Evolutionary conservation across 2,113 vertebrate species (phyloP).

Genomic region (Ivindomyrus marchei): DNA sequence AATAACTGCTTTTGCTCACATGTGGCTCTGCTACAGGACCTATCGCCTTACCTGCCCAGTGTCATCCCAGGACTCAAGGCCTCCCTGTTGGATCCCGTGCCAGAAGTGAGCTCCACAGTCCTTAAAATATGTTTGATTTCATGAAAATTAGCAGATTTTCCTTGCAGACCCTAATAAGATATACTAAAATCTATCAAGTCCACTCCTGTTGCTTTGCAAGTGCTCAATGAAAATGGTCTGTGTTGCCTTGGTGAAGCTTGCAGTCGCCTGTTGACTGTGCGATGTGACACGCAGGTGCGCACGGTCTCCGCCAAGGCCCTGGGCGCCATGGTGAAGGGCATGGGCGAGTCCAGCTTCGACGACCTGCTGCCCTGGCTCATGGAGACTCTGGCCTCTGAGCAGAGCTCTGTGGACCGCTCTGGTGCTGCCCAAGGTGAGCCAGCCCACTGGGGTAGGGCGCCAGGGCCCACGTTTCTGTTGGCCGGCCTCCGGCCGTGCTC

Average conservation of each 20-base stretch:
- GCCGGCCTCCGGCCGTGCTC: background rate
- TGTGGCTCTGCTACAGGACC: conserved; percentile 62
- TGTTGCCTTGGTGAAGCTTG: background rate
- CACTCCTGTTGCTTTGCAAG: background rate
- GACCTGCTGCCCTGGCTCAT: conserved; percentile 95
- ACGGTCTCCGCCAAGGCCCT: conserved; percentile 94
- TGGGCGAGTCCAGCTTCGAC: conserved; percentile 94
- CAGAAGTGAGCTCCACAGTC: conserved; percentile 68
- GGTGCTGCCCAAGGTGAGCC: conserved; percentile 89
- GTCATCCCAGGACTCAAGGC: conserved; percentile 92
- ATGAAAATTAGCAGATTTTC: background rate
- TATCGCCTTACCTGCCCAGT: conserved; percentile 93
- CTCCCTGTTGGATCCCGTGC: conserved; percentile 90
- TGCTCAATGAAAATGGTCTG: background rate
- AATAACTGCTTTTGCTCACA: background rate
- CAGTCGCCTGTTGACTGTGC: background rate
- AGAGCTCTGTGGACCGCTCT: conserved; percentile 96
- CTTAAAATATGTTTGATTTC: background rate
- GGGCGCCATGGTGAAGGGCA: conserved; percentile 98
- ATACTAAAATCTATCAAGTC: background rate
- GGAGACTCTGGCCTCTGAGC: conserved; percentile 93
- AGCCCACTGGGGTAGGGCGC: background rate
- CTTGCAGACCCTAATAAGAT: background rate
- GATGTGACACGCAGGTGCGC: conserved; percentile 70
- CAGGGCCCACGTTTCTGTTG: background rate